Conservation (phyloP, 2,888 invertebrate species). For the Salticus scenicus region DNA sequence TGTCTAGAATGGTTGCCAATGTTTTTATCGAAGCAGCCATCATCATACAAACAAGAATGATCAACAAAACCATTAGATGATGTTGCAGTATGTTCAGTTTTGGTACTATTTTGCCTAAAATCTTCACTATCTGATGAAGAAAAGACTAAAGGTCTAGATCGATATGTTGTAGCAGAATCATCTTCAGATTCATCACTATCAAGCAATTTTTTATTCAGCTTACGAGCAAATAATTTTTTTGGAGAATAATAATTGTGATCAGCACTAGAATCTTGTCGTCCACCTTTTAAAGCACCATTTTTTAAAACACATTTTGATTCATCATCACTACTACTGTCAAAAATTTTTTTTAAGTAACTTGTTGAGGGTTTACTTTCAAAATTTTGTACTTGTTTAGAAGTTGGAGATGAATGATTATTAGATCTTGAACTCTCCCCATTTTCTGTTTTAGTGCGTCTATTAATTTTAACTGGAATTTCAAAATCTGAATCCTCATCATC, state of each 20-base stretch:
- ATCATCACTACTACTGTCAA: slow-evolving; percentile 58
- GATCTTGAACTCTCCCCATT: neutral
- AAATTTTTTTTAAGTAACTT: slow-evolving; percentile 22
- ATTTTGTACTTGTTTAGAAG: neutral
- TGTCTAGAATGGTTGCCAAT: neutral
- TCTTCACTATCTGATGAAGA: slow-evolving; percentile 62
- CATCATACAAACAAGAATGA: slow-evolving; percentile 6
- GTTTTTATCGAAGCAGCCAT: neutral
- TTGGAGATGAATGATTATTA: neutral
- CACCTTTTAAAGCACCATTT: slow-evolving; percentile 62
- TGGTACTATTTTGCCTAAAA: neutral
- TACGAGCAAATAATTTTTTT: slow-evolving; percentile 31
- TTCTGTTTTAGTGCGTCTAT: neutral
- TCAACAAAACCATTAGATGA: slow-evolving; percentile 8
- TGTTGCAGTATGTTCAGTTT: neutral
- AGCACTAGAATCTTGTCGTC: slow-evolving; percentile 28
- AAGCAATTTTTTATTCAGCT: slow-evolving; percentile 24
- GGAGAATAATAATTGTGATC: neutral
- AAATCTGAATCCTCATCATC: slow-evolving; percentile 21
- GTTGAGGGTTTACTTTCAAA: slow-evolving; percentile 2
- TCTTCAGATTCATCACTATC: slow-evolving; percentile 48
- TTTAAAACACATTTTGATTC: slow-evolving; percentile 21
- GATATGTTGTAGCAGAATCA: slow-evolving; percentile 24
- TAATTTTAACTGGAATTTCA: neutral
- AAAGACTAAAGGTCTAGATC: slow-evolving; percentile 24